Percentiles rank a stretch among this genome's conserved stretches.
phyloP scores from a whole-genome alignment of 2,113 vertebrate genomes.

The Tenrec ecaudatus region DNA sequence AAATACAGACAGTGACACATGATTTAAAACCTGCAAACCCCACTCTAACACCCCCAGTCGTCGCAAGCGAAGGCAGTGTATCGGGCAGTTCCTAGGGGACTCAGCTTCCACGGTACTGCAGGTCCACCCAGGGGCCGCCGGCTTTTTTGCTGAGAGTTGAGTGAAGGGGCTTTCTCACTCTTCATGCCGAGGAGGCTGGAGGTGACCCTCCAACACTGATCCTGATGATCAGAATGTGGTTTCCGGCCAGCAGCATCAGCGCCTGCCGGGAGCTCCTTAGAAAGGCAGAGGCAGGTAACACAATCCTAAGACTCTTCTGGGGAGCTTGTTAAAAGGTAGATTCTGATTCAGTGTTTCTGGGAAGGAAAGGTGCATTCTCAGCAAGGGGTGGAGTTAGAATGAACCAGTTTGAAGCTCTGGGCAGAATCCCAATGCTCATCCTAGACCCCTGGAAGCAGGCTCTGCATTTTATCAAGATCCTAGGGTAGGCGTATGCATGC shows the following conservation, averaged over 20 bases:
- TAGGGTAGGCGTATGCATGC: no score
- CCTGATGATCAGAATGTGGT: neutral
- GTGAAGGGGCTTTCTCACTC: neutral
- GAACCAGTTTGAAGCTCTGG: no score
- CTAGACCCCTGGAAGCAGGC: neutral
- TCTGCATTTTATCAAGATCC: neutral
- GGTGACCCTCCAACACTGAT: neutral
- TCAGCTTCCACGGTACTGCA: neutral
- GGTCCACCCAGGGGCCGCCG: neutral
- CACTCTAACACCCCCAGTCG: neutral
- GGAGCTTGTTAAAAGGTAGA: no score
- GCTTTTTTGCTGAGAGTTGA: constrained; percentile 6
- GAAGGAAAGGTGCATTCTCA: no score
- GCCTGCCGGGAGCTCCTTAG: neutral
- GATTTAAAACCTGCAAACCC: neutral
- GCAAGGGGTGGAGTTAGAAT: no score
- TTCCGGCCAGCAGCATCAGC: neutral
- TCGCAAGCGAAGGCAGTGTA: neutral
- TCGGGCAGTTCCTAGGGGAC: neutral
- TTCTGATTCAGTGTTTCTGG: no score
- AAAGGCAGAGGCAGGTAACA: neutral
- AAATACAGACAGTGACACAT: neutral
- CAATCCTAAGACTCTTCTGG: no score
- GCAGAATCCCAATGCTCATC: no score
- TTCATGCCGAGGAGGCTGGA: neutral